Conservation (phyloP, 2,797 vertebrate species). For the Sebastolobus alascanus region DNA sequence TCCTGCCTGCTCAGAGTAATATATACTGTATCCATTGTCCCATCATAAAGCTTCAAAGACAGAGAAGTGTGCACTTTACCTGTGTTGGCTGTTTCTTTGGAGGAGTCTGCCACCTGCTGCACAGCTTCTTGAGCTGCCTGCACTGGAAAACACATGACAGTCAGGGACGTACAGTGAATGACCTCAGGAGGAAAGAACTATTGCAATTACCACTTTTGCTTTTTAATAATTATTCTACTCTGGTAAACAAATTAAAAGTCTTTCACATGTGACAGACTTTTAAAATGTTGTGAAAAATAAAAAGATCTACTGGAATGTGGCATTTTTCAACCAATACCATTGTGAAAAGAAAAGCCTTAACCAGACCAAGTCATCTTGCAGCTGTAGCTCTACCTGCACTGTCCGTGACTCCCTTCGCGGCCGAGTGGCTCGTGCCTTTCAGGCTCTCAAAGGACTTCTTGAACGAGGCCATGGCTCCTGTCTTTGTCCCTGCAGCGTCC, state of each 20-base stretch:
- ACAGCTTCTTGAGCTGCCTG: slow-evolving; percentile 84
- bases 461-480: slow-evolving; percentile 84
- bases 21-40: neutral
- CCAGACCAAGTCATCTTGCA: neutral
- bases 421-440: slow-evolving; percentile 78
- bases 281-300: neutral
- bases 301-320: neutral
- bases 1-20: neutral
- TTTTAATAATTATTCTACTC: neutral
- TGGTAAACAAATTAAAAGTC: neutral
- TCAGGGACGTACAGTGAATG: neutral
- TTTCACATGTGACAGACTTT: neutral
- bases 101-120: slow-evolving; percentile 88
- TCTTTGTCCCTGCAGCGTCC: slow-evolving; percentile 45
- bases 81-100: slow-evolving; percentile 82
- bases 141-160: slow-evolving; percentile 77
- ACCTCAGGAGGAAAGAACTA: slow-evolving; percentile 1
- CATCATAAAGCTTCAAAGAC: neutral
- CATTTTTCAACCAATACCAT: neutral
- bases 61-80: slow-evolving; percentile 66
- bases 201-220: neutral
- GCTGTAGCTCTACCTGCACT: slow-evolving; percentile 73
- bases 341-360: neutral
- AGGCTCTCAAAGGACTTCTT: slow-evolving; percentile 86
- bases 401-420: slow-evolving; percentile 79